Base-by-base conservation (phyloP, 2,888 invertebrate species). In the Sinhomidia bicolor region DNA sequence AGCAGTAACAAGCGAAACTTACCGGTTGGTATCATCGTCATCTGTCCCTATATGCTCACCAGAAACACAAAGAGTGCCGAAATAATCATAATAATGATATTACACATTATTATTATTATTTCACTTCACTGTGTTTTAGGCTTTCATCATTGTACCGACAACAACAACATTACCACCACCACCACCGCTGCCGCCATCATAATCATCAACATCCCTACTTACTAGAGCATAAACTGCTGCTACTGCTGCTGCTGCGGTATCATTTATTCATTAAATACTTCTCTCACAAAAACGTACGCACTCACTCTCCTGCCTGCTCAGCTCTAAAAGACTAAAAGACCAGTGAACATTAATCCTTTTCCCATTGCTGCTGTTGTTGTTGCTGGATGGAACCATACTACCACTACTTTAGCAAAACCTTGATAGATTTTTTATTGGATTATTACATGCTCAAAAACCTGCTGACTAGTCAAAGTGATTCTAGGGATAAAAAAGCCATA, bases 51-150 rank as follows among this genome's bases (percentile, higher is more conserved):
- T n/a, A n/a, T 20, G 60, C 23, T 32, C 65, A 36, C 17, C 36
- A 60, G 26, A 60, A n/a, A 36, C n/a, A 68, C 32, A 68, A 68
- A 68, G 65, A 32, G 65, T 36, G 65, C 65, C 65, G 65, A 68
- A 68, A 68, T 32, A 68, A 68, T 68, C 36, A 68, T 68, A 68
- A 68, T 68, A 68, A 68, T 68, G 32, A 68, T 68, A 68, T 68
- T 68, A 68, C 65, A 32, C 23, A 57, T n/a, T n/a, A n/a, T 62
- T 29, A 62, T 36, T 17, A 54, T 68, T 68, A 68, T 68, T 68
- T 68, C 65, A 68, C 65, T 68, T 68, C 36, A 68, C 17, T 32
- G 65, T 68, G 65, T 32, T 68, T 32, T 57, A 26, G 9, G 26
- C 36, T 32, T 68, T 68, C 17, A 36, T 36, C 65, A 29, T 68